Evolutionary conservation across 1,140 invertebrate species (phyloP).

Genomic region (Sarcophaga bullata): DNA sequence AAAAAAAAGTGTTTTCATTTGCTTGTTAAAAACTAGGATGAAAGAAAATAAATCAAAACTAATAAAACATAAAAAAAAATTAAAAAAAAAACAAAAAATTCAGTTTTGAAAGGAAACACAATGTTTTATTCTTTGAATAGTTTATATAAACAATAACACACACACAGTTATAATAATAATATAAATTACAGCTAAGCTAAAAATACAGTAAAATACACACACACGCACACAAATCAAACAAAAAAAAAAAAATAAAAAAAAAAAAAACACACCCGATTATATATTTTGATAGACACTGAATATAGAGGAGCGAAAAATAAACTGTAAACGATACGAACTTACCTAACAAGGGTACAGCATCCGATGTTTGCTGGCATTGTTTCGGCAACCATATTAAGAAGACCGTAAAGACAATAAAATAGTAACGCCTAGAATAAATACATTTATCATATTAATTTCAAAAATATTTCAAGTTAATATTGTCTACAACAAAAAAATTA

Average conservation of each 20-base stretch:
- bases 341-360: slow-evolving; percentile 80
- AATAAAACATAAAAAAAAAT: no score
- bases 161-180: slow-evolving; percentile 19
- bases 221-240: background rate
- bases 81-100: background rate
- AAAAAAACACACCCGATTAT: background rate
- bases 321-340: slow-evolving; percentile 48
- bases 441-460: background rate
- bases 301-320: background rate
- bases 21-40: background rate
- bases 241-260: background rate
- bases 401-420: slow-evolving; percentile 99
- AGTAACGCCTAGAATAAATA: slow-evolving; percentile 84
- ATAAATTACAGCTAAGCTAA: slow-evolving; percentile 8
- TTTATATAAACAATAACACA: background rate
- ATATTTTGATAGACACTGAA: no score
- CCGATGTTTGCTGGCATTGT: slow-evolving; percentile 93
- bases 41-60: background rate
- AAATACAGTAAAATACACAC: slow-evolving; percentile 18
- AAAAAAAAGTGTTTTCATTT: no score
- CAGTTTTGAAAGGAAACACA: background rate
- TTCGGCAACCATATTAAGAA: slow-evolving; percentile 96
- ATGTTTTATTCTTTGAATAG: background rate
- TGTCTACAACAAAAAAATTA: background rate
- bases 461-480: background rate